Evolutionary conservation across 92 coral and sea anemone genomes (phyloP).

Genomic region (Epizoanthus fatuus): DNA sequence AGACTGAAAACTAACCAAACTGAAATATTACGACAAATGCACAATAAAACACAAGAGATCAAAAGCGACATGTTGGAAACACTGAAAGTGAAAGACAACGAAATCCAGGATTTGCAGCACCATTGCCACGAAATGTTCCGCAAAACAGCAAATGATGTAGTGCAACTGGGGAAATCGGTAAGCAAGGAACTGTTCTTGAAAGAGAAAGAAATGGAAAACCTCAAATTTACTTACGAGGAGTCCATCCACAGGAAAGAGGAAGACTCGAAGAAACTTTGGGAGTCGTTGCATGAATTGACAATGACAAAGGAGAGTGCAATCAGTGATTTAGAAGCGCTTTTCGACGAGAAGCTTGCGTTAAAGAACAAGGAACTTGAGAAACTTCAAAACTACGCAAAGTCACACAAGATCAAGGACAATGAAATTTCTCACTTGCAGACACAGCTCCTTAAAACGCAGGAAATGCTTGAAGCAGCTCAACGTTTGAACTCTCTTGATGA

Average conservation of each 20-base stretch:
- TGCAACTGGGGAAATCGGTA: conserved; percentile 9
- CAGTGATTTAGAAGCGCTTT: background rate
- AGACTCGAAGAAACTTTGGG: conserved; percentile 23
- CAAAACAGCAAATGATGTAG: conserved; percentile 12
- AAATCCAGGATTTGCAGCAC: conserved; percentile 20
- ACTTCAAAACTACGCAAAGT: conserved; percentile 9
- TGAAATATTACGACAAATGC: background rate
- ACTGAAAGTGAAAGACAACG: conserved; percentile 16
- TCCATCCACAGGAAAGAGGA: conserved; percentile 4
- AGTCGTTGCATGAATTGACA: conserved; percentile 10
- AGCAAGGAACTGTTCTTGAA: conserved; percentile 26
- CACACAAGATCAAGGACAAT: background rate
- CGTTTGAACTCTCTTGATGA: background rate
- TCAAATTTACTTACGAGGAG: background rate
- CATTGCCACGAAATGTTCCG: conserved; percentile 22
- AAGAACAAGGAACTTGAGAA: conserved; percentile 21
- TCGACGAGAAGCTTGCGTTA: background rate
- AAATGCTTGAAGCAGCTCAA: conserved; percentile 3
- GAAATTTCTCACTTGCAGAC: background rate
- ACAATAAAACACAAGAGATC: background rate
- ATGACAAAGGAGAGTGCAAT: conserved; percentile 5
- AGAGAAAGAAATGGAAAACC: conserved; percentile 20
- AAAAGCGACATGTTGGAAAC: background rate
- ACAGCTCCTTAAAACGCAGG: background rate
- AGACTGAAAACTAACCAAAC: background rate